These are phyloP conservation scores for Microctonus brassicae DNA, from an alignment of 2,888 invertebrate genomes.

Conservation along the genomic window DNA sequence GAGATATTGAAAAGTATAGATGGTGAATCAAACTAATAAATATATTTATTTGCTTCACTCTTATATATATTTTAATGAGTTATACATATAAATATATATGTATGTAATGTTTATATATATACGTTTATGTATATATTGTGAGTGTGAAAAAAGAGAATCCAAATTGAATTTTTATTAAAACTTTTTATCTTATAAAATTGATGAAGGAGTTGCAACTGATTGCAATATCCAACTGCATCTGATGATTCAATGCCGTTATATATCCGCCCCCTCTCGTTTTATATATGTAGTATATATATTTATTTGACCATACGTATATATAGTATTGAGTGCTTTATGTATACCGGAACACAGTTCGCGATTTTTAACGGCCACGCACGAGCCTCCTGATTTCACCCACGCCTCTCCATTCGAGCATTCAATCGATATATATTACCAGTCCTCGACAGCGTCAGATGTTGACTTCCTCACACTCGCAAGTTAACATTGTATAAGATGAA, in stretches of 20 bases:
- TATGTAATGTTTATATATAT: not conserved
- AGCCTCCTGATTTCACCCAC: conserved; percentile 34
- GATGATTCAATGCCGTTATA: conserved; percentile 37
- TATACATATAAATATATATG: no score
- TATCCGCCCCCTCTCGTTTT: conserved; percentile 25
- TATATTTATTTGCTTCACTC: not conserved
- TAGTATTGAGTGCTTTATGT: not conserved
- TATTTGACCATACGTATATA: no score
- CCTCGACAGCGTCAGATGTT: not conserved
- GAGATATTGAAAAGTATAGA: not conserved
- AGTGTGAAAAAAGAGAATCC: no score
- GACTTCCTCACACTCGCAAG: conserved; percentile 16
- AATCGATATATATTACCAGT: conserved; percentile 26
- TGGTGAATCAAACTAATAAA: not conserved
- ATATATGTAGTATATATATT: conserved; percentile 4
- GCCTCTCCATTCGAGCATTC: conserved; percentile 14
- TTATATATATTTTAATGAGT: no score
- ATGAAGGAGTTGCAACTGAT: conserved; percentile 13
- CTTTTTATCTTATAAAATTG: not conserved
- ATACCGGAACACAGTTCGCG: conserved; percentile 25
- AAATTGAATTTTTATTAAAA: not conserved
- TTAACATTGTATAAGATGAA: not conserved
- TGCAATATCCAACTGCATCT: conserved; percentile 18
- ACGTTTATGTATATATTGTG: no score
- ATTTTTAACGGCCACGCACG: conserved; percentile 38